Evolutionary conservation across 2,113 vertebrate genomes (phyloP).

Genomic region (Grammomys surdaster): DNA sequence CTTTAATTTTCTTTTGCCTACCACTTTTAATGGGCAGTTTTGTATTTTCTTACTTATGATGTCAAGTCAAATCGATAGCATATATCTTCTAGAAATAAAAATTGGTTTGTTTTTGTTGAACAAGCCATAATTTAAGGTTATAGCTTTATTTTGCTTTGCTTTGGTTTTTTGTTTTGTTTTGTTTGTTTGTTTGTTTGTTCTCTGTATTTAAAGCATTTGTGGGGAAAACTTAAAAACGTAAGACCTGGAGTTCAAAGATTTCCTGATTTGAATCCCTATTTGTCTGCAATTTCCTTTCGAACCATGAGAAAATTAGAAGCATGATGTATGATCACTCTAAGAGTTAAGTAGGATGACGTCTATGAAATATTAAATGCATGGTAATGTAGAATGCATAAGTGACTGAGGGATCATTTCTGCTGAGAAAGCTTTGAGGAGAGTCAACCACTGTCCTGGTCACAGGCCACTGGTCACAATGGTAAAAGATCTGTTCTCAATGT

Average conservation of each 20-base stretch:
- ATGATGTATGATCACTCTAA: neutral
- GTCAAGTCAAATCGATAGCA: slow-evolving; percentile 52
- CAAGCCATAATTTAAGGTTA: neutral
- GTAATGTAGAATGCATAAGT: neutral
- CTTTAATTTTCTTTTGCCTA: neutral
- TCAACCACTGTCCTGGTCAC: neutral
- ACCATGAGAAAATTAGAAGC: neutral
- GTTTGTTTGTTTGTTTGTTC: neutral
- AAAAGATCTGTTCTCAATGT: neutral
- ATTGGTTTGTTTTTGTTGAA: slow-evolving; percentile 8
- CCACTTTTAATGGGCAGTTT: slow-evolving; percentile 12
- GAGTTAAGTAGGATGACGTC: neutral
- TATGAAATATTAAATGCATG: neutral
- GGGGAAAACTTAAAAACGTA: neutral
- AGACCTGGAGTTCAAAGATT: neutral
- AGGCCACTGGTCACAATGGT: neutral
- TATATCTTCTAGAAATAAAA: slow-evolving; percentile 53
- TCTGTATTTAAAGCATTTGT: slow-evolving; percentile 13
- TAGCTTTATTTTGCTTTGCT: neutral
- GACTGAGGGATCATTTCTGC: neutral
- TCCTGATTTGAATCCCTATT: slow-evolving; percentile 48
- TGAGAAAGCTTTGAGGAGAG: neutral
- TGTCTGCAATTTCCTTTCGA: neutral
- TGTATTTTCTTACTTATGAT: slow-evolving; percentile 49
- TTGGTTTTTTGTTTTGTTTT: neutral